These are phyloP conservation scores for Xanthorhoe designata DNA, from an alignment of 2,888 invertebrate species.

Conservation along the genomic window DNA sequence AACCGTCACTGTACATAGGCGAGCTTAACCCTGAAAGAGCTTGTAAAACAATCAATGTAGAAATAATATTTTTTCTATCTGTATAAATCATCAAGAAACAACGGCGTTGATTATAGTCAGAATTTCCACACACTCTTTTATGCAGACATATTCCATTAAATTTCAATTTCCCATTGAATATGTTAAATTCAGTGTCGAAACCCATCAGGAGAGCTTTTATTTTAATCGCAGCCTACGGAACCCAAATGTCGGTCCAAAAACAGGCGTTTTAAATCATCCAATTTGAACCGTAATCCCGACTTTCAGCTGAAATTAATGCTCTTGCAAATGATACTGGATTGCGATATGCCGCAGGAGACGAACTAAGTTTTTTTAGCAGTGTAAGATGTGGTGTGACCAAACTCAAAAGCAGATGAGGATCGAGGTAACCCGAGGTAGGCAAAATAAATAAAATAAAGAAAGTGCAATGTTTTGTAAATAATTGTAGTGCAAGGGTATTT, in stretches of 20 bases:
- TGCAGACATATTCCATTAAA: constrained; percentile 22
- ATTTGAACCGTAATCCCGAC: constrained; percentile 57
- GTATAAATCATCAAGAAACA: too few relatives aligned
- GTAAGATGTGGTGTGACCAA: too few relatives aligned
- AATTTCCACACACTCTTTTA: neutral
- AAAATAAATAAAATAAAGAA: too few relatives aligned
- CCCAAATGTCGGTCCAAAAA: constrained; percentile 36
- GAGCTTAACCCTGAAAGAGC: too few relatives aligned
- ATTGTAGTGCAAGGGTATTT: too few relatives aligned
- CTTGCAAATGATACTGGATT: constrained; percentile 10
- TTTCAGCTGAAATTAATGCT: constrained; percentile 49
- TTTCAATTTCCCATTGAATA: constrained; percentile 30
- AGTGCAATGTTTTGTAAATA: too few relatives aligned
- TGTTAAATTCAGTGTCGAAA: constrained; percentile 27
- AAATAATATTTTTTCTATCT: too few relatives aligned
- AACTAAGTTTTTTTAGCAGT: neutral
- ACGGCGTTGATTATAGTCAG: too few relatives aligned
- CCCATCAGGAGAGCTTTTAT: constrained; percentile 30
- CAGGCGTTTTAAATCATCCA: constrained; percentile 55
- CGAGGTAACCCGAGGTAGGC: too few relatives aligned
- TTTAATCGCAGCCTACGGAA: constrained; percentile 30
- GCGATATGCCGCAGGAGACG: constrained; percentile 3
- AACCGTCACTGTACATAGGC: too few relatives aligned
- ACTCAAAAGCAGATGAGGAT: too few relatives aligned
- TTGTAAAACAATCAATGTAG: too few relatives aligned